Conservation (phyloP, 2,797 vertebrate species). For the Furcifer pardalis region DNA sequence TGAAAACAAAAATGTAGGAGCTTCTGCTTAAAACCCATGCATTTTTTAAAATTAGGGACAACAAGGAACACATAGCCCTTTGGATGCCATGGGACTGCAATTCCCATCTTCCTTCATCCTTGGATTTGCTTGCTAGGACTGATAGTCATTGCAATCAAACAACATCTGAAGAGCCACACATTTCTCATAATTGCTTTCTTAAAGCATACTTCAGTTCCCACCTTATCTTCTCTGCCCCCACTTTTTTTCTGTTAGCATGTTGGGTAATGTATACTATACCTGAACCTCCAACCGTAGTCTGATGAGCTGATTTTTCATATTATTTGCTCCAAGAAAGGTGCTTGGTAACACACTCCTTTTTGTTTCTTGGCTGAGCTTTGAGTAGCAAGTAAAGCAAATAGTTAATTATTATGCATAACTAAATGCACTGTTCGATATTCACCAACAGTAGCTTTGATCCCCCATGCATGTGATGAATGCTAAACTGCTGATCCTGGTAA, state of each 20-base stretch:
- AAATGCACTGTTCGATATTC: not conserved
- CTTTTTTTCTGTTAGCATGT: not conserved
- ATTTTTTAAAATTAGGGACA: not conserved
- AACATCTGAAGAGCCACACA: not conserved
- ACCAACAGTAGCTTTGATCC: conserved; percentile 4
- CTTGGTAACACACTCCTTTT: not conserved
- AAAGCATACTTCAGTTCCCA: no score
- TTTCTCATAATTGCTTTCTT: not conserved
- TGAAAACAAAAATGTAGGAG: not conserved
- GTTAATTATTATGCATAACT: not conserved
- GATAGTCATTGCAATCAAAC: not conserved
- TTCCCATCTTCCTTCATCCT: not conserved
- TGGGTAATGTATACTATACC: not conserved
- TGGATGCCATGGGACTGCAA: not conserved
- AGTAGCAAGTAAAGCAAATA: not conserved
- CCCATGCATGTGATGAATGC: not conserved
- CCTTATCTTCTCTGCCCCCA: no score
- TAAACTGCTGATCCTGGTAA: conserved; percentile 36
- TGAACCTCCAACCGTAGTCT: not conserved
- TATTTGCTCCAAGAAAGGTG: not conserved
- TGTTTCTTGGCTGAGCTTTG: not conserved
- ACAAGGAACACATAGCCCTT: not conserved
- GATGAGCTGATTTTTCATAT: not conserved
- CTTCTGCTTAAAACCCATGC: not conserved
- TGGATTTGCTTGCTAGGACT: not conserved